Evolutionary conservation across 2,888 invertebrate genomes (phyloP), one percentile per base, ranked within the genome.

Genomic region (Nezara viridula): DNA sequence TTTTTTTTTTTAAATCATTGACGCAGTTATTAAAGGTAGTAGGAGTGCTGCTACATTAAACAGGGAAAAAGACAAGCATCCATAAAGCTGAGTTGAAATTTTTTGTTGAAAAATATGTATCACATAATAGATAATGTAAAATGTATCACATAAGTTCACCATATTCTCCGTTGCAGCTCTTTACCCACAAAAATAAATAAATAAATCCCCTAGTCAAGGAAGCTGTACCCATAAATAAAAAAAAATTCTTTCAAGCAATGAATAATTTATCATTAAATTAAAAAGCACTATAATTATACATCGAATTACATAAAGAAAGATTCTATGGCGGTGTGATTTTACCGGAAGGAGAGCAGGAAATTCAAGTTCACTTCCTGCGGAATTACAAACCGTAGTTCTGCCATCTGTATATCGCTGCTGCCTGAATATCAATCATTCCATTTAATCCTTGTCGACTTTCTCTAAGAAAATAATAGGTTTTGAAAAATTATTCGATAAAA

Each of bases 311-410:
- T 27, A 60, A 60, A 73, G 37, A 12, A 44, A 14, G 60, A 24
- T 37, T 73, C 37, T 73, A 37, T 73, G 32, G 32, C 66, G 37
- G 66, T 10, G 66, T 37, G 32, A 73, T 73, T 73, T 73, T 73
- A 37, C 66, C 66, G 66, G 66, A 73, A 73, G 66, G 12, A 19
- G 27, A 73, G 66, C 66, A 73, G 66, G 66, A 73, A 73, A 73
- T 73, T 27, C 66, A 73, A 73, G 66, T 73, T 37, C 66, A 73
- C 37, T 73, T 73, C 66, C 66, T 73, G 66, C 66, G 66, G 66
- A 73, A 37, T 73, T 21, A 73, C 66, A 73, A 73, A 21, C 66
- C 21, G 37, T 37, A 73, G 66, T 37, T 10, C n/a, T 73, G 66
- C 19, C 37, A 73, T 73, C 32, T 37, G 6, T 21, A 73, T 21